phyloP scores from a whole-genome alignment of 2,888 invertebrate species.

The Philopedon plagiatum region DNA sequence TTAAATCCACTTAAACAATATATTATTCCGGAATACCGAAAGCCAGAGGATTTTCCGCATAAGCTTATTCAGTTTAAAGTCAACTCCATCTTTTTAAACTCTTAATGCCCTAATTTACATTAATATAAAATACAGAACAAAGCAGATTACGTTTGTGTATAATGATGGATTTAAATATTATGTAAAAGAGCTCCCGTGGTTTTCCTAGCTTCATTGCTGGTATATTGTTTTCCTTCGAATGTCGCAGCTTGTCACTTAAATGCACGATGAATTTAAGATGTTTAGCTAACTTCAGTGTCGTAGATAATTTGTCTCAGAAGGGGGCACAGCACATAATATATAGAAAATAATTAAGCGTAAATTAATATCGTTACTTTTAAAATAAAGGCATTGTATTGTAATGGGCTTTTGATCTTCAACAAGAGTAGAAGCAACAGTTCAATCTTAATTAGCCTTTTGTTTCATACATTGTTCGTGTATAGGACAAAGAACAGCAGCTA shows the following conservation, averaged over 20 bases:
- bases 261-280: not conserved
- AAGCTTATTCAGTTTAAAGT: conserved; percentile 29
- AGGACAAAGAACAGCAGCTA: too few species aligned
- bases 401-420: too few species aligned
- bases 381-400: too few species aligned
- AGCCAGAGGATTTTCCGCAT: conserved; percentile 34
- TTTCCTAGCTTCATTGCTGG: conserved; percentile 1
- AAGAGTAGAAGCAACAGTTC: too few species aligned
- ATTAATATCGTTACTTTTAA: too few species aligned
- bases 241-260: conserved; percentile 21
- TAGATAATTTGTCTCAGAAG: not conserved
- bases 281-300: not conserved
- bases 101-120: conserved; percentile 44
- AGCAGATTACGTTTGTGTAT: conserved; percentile 29
- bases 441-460: too few species aligned
- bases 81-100: conserved; percentile 39
- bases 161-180: conserved; percentile 41
- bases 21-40: conserved; percentile 21
- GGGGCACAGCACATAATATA: not conserved
- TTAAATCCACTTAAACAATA: conserved; percentile 28
- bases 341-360: too few species aligned
- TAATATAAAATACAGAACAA: conserved; percentile 35
- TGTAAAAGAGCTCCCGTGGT: conserved; percentile 30
- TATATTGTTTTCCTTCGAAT: conserved; percentile 21
- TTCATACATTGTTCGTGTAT: too few species aligned